These are phyloP conservation scores for Toxonevra muliebris DNA, from an alignment of 2,888 invertebrate genomes.

Conservation along the genomic window DNA sequence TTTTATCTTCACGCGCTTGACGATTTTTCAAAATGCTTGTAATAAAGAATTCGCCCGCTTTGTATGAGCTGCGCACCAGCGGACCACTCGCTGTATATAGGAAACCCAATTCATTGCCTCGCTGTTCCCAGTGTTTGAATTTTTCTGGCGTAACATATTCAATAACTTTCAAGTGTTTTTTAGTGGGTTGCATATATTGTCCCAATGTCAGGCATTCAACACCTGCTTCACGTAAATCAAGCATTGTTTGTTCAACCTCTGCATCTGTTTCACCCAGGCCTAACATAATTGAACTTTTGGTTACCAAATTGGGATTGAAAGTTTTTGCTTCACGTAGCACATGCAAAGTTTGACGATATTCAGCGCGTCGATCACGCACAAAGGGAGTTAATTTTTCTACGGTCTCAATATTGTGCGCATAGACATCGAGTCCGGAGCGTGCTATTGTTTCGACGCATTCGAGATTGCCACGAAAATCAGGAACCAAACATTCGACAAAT, in stretches of 20 bases:
- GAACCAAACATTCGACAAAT: slow-evolving; percentile 95
- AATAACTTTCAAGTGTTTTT: slow-evolving; percentile 89
- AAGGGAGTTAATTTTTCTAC: slow-evolving; percentile 89
- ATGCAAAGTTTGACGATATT: slow-evolving; percentile 87
- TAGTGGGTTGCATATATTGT: slow-evolving; percentile 99
- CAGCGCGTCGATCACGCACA: slow-evolving; percentile 93
- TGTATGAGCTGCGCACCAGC: slow-evolving; percentile 94
- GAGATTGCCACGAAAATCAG: slow-evolving; percentile 90
- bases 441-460: slow-evolving; percentile 80
- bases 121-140: slow-evolving; percentile 85
- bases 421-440: slow-evolving; percentile 89
- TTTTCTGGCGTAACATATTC: slow-evolving; percentile 98
- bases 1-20: slow-evolving; percentile 22
- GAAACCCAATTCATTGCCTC: slow-evolving; percentile 88
- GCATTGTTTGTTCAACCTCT: slow-evolving; percentile 86
- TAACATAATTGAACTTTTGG: slow-evolving; percentile 98
- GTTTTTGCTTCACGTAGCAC: slow-evolving; percentile 86
- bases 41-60: slow-evolving; percentile 96
- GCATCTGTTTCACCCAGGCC: slow-evolving; percentile 92
- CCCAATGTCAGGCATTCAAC: slow-evolving; percentile 98
- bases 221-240: slow-evolving; percentile 80
- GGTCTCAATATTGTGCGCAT: slow-evolving; percentile 98
- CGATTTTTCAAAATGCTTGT: slow-evolving; percentile 78
- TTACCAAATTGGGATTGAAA: slow-evolving; percentile 82
- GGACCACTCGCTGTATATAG: slow-evolving; percentile 98